Evolutionary conservation across 2,888 invertebrate genomes (phyloP), one percentile per base, ranked within the genome.

Genomic region (Epirrita christyi): DNA sequence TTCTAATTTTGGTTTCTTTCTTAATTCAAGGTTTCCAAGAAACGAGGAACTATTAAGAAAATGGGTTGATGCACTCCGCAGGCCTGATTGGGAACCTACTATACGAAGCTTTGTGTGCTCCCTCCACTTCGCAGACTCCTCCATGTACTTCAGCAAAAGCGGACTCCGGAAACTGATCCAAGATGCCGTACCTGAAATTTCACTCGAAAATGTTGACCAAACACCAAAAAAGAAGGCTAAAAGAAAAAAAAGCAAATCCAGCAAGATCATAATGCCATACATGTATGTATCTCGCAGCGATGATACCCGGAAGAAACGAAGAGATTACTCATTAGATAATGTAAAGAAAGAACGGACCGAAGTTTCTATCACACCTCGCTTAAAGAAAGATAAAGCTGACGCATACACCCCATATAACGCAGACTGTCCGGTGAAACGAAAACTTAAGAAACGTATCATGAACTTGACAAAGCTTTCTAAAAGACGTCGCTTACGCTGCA

Each of bases 81-180:
- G 53, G 6, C 27, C 40, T 0, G 47, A 62, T 38, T 59, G 52
- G 55, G 42, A 58, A 28, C 62, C 59, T 10, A 62, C 59, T 0
- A 55, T 62, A 7, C 49, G 55, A 10, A 62, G 55, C 28, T 51
- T 42, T 42, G 40, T 62, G n/a, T 62, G 62, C 37, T 62, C 55
- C 37, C 14, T 38, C 1, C 59, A 62, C 36, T 62, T 62, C 37
- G 8, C 49, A 3, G 53, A 59, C 2, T 3, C 59, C 15, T 29
- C 45, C 21, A 48, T 55, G 45, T 62, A 46, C 43, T 59, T 55
- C 49, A 62, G 59, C 11, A 62, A 62, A 46, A 62, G 45, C 11
- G 59, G 62, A 0, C 55, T 52, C 5, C 53, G 53, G 8, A 59
- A 48, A 28, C 37, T 59, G 6, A 21, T 50, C 3, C 28, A 37